phyloP scores from a whole-genome alignment of 2,888 invertebrate genomes.

The Cyclophora punctaria region DNA sequence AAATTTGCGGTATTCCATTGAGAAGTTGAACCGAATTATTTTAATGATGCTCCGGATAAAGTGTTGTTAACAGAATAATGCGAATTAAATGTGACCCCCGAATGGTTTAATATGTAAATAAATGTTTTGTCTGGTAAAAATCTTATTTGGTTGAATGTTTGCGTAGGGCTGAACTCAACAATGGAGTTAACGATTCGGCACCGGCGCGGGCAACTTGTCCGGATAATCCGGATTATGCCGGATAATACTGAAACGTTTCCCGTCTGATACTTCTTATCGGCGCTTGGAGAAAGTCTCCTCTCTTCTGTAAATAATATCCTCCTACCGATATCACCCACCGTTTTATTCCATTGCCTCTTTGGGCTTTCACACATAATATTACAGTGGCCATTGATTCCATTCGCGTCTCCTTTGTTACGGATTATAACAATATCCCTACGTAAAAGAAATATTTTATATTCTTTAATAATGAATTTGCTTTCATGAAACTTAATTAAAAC shows the following conservation, averaged over 20 bases:
- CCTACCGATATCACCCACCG: constrained; percentile 19
- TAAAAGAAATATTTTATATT: too few relatives aligned
- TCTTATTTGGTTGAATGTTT: constrained; percentile 32
- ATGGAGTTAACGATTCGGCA: constrained; percentile 33
- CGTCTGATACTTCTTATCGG: constrained; percentile 40
- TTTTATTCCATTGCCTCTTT: constrained; percentile 18
- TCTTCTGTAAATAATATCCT: constrained; percentile 35
- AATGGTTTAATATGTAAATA: constrained; percentile 9
- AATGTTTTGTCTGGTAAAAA: constrained; percentile 17
- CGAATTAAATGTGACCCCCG: neutral
- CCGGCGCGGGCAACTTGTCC: constrained; percentile 41
- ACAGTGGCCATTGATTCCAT: too few relatives aligned
- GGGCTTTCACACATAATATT: neutral
- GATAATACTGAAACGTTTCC: constrained; percentile 45
- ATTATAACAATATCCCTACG: too few relatives aligned
- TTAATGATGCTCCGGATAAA: constrained; percentile 8
- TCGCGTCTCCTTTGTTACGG: too few relatives aligned
- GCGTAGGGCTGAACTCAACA: constrained; percentile 29
- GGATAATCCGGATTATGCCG: constrained; percentile 63
- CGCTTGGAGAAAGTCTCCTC: constrained; percentile 26
- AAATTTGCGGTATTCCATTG: constrained; percentile 6
- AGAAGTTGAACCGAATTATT: constrained; percentile 11
- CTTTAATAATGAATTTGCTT: too few relatives aligned
- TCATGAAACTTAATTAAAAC: too few relatives aligned
- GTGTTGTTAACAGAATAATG: constrained; percentile 3